These are phyloP conservation scores for Apomyelois bistriatella DNA, from an alignment of 2,888 invertebrate genomes.

Conservation along the genomic window DNA sequence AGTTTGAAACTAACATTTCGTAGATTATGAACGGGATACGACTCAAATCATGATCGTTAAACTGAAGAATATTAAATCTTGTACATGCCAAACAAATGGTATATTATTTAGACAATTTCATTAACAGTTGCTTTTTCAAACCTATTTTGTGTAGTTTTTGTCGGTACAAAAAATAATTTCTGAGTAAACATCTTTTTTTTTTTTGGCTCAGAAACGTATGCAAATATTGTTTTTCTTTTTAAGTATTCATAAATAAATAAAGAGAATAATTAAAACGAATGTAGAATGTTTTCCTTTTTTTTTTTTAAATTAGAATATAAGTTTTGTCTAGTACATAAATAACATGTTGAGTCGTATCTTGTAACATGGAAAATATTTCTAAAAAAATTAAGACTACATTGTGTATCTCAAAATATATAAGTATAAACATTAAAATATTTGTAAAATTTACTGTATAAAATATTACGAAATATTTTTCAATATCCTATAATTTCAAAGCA, in stretches of 20 bases:
- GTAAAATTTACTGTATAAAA: too few relatives aligned
- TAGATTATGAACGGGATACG: not conserved
- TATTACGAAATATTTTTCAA: conserved; percentile 7
- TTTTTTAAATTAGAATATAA: not conserved
- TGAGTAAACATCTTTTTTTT: too few relatives aligned
- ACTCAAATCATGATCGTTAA: not conserved
- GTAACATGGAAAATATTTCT: conserved; percentile 2
- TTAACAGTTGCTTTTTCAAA: too few relatives aligned
- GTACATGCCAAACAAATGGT: not conserved
- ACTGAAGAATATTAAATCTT: not conserved
- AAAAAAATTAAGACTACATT: not conserved
- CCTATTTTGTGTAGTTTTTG: too few relatives aligned
- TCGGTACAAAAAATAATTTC: too few relatives aligned
- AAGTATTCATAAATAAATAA: too few relatives aligned
- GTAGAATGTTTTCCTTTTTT: not conserved
- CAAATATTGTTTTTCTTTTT: too few relatives aligned
- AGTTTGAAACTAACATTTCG: conserved; percentile 47
- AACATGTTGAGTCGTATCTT: not conserved
- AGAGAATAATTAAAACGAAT: too few relatives aligned
- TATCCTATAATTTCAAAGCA: conserved; percentile 12
- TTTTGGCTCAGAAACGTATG: too few relatives aligned
- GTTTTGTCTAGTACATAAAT: not conserved
- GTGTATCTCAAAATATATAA: too few relatives aligned
- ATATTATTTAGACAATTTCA: too few relatives aligned
- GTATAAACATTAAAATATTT: too few relatives aligned